Evolutionary conservation across 92 coral and sea anemone genomes (phyloP), one percentile per base, ranked within the genome.

Genomic region (Siderastrea siderea): DNA sequence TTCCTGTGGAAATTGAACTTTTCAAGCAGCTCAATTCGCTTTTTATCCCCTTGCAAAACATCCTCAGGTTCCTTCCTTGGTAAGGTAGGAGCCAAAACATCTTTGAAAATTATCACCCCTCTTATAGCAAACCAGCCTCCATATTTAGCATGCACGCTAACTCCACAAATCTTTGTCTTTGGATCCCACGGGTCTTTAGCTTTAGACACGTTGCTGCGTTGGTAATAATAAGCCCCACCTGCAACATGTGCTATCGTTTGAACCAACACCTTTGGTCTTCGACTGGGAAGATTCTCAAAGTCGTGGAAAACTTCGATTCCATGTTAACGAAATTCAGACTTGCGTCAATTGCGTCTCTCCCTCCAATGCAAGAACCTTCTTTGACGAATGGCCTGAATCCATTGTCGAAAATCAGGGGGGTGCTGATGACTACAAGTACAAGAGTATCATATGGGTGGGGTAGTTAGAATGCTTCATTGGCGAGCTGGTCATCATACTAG

Each of bases 81-180:
- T 77, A 98, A 85, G 77, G 75, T 74, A 16, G 99, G 98, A 48
- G 68, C 94, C 54, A 80, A 75, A 60, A 98, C 74, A 82, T 94
- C 82, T 71, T 92, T 92, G 80, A 98, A 98, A 70, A 95, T 92
- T 19, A 96, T 46, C 63, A 95, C 94, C 4, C 99, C 99, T 64
- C 99, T 89, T 75, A 97, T 94, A 9, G 98, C 98, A 95, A 97
- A 97, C 99, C 99, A 97, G 3, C 99, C 99, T 3, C 96, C 96
- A 84, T 95, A 97, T 47, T 90, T 93, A 1, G 95, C 92, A 69
- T 97, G 99, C 26, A 97, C 89, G 47, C 98, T 86, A 3, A 97
- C 99, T 44, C 99, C 99, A 87, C 78, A 93, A 45, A 97, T 97
- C 85, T 92, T 96, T 47, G 73, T 89, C 16, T 90, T 89, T 2